Conservation (phyloP, 2,888 invertebrate species). For the Elgonia sp. region DNA sequence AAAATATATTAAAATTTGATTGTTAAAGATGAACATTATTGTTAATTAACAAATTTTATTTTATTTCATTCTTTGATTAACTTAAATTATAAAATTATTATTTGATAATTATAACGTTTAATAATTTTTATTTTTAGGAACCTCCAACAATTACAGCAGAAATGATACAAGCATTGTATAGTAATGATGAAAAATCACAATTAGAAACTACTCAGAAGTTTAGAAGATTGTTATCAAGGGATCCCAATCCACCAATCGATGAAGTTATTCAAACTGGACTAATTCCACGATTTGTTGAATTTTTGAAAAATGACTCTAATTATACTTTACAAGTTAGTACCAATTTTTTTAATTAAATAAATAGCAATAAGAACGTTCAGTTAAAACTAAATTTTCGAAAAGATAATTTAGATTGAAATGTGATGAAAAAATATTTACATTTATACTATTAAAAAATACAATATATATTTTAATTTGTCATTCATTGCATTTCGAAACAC, state of each 20-base stretch:
- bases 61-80: neutral
- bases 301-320: constrained; percentile 93
- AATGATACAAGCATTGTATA: constrained; percentile 95
- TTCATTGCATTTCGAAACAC: too few relatives aligned
- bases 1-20: too few relatives aligned
- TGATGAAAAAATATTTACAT: too few relatives aligned
- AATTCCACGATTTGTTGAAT: constrained; percentile 97
- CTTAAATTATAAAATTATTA: neutral
- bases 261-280: constrained; percentile 98
- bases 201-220: constrained; percentile 96
- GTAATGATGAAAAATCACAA: constrained; percentile 92
- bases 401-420: too few relatives aligned
- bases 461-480: too few relatives aligned
- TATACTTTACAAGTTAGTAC: constrained; percentile 93
- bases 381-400: too few relatives aligned
- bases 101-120: neutral
- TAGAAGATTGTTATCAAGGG: constrained; percentile 96
- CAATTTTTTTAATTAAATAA: too few relatives aligned
- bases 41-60: too few relatives aligned
- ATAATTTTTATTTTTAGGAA: constrained; percentile 85
- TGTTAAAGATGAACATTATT: too few relatives aligned
- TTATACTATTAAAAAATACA: too few relatives aligned
- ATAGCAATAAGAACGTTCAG: too few relatives aligned
- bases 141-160: constrained; percentile 90
- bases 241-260: constrained; percentile 98